phyloP scores from a whole-genome alignment of 2,797 vertebrate genomes.

The Danio jaintianensis region DNA sequence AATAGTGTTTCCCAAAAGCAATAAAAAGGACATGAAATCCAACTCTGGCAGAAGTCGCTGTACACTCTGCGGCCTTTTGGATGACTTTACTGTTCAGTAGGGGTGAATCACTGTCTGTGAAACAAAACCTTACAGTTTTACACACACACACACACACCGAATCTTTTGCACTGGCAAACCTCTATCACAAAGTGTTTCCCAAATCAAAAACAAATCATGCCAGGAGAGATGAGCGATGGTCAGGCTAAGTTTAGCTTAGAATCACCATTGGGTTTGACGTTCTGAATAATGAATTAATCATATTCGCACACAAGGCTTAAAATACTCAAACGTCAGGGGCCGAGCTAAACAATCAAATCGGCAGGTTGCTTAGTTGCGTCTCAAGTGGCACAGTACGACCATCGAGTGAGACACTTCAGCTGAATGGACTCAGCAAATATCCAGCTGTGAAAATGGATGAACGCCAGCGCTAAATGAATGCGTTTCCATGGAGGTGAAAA shows the following conservation, averaged over 20 bases:
- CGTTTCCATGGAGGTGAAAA: slow-evolving; percentile 39
- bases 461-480: slow-evolving; percentile 61
- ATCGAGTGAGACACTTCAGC: slow-evolving; percentile 59
- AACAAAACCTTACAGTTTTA: slow-evolving; percentile 40
- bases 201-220: slow-evolving; percentile 38
- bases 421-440: slow-evolving; percentile 61
- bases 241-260: slow-evolving; percentile 24
- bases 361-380: slow-evolving; percentile 40
- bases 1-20: slow-evolving; percentile 75
- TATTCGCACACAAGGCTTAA: slow-evolving; percentile 26
- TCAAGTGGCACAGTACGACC: slow-evolving; percentile 41
- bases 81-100: slow-evolving; percentile 38
- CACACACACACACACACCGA: slow-evolving; percentile 36
- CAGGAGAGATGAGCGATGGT: slow-evolving; percentile 7
- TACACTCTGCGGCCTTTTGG: slow-evolving; percentile 32
- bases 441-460: slow-evolving; percentile 78
- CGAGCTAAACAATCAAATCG: slow-evolving; percentile 34
- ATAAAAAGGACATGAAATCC: slow-evolving; percentile 79
- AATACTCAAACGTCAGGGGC: slow-evolving; percentile 27
- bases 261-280: slow-evolving; percentile 12
- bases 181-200: slow-evolving; percentile 18
- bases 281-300: slow-evolving; percentile 40
- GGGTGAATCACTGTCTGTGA: slow-evolving; percentile 30
- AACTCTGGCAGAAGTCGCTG: slow-evolving; percentile 59
- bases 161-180: slow-evolving; percentile 64